Evolutionary conservation across 2,797 vertebrate genomes (phyloP), one percentile per base, ranked within the genome.

Genomic region (Prunella strophiata): DNA sequence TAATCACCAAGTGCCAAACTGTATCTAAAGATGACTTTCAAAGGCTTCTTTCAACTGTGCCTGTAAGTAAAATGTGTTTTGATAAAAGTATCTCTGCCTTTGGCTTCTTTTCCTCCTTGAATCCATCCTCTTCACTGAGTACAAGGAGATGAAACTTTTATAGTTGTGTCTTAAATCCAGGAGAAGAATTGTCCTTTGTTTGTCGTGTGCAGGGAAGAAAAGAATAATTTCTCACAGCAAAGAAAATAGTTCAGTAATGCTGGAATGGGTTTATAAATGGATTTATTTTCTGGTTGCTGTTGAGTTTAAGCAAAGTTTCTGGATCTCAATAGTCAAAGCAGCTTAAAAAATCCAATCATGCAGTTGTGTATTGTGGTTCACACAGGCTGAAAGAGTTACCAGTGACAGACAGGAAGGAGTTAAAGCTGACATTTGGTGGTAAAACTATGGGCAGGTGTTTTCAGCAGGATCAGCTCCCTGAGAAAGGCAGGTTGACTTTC

Each of bases 1-100:
- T 99, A 97, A 99, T 99, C 98, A 99, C 99, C 96, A 99, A 99
- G 99, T 99, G 99, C 98, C 99, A 99, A 98, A 99, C 99, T 88
- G 99, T 99, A 63, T 98, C 99, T 97, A 98, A 99, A 98, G 99
- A 99, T 93, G 99, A 99, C 97, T 99, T 99, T 98, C 99, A 99
- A 98, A 99, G 98, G 98, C 98, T 99, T 96, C 99, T 99, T 95
- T 99, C 99, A 97, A 99, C 99, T 84, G 99, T 99, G 97, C 99
- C 99, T 98, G 99, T 99, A 99, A 98, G 99, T 98, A 97, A 96
- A 94, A 84, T 45, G 67, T 76, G 45, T 88, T 93, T 94, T 48
- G 71, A 71, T 92, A 58, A 72, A 88, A 96, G 42, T 38, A 10
- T 58, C 22, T 88, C 83, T 59, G 68, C 85, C 63, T 73, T 63